Evolutionary conservation across 2,113 vertebrate species (phyloP).

Genomic region (Megaleporinus macrocephalus): DNA sequence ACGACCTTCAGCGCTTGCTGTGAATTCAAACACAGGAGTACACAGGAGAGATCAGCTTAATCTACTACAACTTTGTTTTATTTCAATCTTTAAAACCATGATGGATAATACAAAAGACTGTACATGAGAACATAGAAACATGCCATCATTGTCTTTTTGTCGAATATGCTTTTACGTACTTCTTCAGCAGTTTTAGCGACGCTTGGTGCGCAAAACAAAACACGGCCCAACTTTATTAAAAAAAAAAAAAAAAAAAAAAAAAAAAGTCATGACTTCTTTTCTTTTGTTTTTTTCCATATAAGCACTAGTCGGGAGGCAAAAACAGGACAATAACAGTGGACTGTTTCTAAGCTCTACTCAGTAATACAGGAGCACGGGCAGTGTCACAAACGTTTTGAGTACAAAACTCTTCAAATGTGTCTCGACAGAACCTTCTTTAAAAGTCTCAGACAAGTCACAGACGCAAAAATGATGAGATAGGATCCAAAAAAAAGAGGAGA

Average conservation of each 20-base stretch:
- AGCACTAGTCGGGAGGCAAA: conserved; percentile 16
- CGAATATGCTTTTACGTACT: conserved; percentile 45
- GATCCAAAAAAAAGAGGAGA: not conserved
- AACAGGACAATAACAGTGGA: conserved; percentile 44
- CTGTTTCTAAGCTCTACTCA: conserved; percentile 49
- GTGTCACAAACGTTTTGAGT: conserved; percentile 45
- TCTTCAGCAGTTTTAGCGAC: conserved; percentile 36
- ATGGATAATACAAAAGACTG: conserved; percentile 58
- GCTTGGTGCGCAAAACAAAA: conserved; percentile 27
- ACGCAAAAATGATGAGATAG: conserved; percentile 16
- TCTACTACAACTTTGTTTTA: conserved; percentile 57
- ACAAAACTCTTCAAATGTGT: conserved; percentile 32
- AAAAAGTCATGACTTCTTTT: conserved; percentile 28
- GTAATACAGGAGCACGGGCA: conserved; percentile 41
- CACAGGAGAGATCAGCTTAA: conserved; percentile 28
- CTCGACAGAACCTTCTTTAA: conserved; percentile 24
- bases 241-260: no score
- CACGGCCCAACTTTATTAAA: not conserved
- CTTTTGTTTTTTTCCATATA: conserved; percentile 10
- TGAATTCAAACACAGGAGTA: not conserved
- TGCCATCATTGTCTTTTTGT: conserved; percentile 44
- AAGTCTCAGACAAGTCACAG: conserved; percentile 13
- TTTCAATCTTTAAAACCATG: conserved; percentile 59
- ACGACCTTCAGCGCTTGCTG: no score
- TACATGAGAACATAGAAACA: conserved; percentile 59